Evolutionary conservation across 92 coral and sea anemone species (phyloP), one percentile per base, ranked within the genome.

Genomic region (Anthopleura xanthogrammica): DNA sequence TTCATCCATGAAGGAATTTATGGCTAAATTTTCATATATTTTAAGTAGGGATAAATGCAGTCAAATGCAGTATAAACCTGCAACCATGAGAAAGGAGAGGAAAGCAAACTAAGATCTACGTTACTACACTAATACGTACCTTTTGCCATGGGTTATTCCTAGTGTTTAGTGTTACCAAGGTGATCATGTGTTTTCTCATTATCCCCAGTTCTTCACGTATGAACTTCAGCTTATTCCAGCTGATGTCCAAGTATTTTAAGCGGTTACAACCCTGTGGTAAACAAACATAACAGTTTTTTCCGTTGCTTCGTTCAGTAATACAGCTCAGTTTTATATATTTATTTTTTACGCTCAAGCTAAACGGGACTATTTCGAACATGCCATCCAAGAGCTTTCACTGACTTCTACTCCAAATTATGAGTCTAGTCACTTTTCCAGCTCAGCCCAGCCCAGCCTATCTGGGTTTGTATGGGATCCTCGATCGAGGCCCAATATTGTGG

Each of bases 81-180:
- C 7, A 46, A 46, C 50, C 50, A 50, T 6, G 54, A 13, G 16
- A 54, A 14, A 14, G 58, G 16, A 54, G 14, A 14, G 10, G 70
- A 13, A 24, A 62, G 70, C 70, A 62, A 13, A 46, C 50, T 57
- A 19, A 58, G 64, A 62, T 20, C 70, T 20, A 58, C 17, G 36
- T 29, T 29, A 29, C 36, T 29, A 29, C 36, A 29, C 36, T 29
- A 29, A 1, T 3, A 16, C 19, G 74, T 66, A 95, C 98, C 95
- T 92, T 90, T 46, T 88, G 98, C 98, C 98, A 95, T 6, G 98
- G 98, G 60, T 95, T 95, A 75, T 90, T 88, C 41, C 98, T 89
- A 0, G 98, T 90, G 86, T 95, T 94, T 77, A 93, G 78, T 50
- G 81, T 85, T 10, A 90, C 88, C 73, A 95, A n/a, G 10, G 93